Evolutionary conservation across 2,113 vertebrate genomes (phyloP).

Genomic region (Dasyprocta punctata): DNA sequence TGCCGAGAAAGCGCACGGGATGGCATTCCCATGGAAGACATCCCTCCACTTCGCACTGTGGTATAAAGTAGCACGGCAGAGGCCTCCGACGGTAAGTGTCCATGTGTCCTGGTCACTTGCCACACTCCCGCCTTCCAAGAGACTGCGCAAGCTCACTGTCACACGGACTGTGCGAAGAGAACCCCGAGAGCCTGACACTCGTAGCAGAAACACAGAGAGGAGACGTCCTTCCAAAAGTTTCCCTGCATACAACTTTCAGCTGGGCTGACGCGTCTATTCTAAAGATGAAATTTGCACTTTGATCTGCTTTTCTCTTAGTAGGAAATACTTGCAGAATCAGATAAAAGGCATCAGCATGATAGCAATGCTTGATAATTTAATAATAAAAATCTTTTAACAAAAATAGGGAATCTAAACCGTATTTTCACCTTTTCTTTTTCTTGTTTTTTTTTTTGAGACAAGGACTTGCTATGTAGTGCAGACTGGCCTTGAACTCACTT

Average conservation of each 20-base stretch:
- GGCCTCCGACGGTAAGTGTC: background rate
- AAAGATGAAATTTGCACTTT: background rate
- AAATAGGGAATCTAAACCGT: background rate
- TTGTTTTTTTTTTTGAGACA: background rate
- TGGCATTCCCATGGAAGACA: conserved; percentile 81
- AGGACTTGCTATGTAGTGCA: background rate
- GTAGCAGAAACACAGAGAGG: background rate
- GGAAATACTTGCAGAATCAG: background rate
- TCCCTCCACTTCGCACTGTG: conserved; percentile 63
- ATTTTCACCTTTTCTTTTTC: background rate
- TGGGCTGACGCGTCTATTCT: background rate
- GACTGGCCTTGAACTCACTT: background rate
- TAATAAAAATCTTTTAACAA: background rate
- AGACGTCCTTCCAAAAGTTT: background rate
- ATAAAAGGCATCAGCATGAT: background rate
- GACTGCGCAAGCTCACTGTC: background rate
- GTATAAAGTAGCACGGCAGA: background rate
- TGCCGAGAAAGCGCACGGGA: background rate
- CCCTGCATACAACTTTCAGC: background rate
- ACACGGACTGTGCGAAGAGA: background rate
- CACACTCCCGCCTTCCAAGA: background rate
- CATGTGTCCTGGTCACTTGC: background rate
- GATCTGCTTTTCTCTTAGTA: background rate
- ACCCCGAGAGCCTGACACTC: background rate
- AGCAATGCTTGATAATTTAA: background rate